Conservation (phyloP, 1,140 invertebrate species). For the Panagrolaimus sp. region DNA sequence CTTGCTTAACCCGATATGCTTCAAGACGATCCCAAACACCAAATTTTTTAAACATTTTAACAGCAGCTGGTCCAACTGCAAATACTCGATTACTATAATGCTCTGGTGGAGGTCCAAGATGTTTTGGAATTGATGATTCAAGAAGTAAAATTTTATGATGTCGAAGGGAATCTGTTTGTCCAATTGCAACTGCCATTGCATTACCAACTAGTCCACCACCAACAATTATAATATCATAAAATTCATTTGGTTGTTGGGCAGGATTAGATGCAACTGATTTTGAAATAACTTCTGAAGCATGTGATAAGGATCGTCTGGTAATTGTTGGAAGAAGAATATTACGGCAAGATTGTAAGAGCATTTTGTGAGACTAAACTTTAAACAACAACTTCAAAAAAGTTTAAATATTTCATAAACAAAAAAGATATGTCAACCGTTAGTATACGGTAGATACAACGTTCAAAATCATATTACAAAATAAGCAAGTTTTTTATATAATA, state of each 20-base stretch:
- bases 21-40: slow-evolving; percentile 35
- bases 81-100: slow-evolving; percentile 43
- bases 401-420: no score
- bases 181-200: slow-evolving; percentile 44
- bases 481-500: no score
- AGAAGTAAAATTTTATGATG: slow-evolving; percentile 35
- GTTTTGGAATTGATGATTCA: slow-evolving; percentile 25
- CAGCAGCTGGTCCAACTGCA: slow-evolving; percentile 36
- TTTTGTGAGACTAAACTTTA: no score
- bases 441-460: no score
- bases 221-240: slow-evolving; percentile 37
- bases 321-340: no score
- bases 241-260: neutral
- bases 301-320: no score
- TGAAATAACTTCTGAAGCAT: neutral
- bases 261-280: neutral
- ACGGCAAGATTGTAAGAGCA: no score
- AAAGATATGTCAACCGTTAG: no score
- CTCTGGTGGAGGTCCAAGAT: neutral
- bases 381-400: no score
- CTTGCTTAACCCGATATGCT: slow-evolving; percentile 32
- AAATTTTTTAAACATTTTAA: slow-evolving; percentile 38
- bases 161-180: slow-evolving; percentile 23
- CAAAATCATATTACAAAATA: no score
- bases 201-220: slow-evolving; percentile 45